phyloP scores from a whole-genome alignment of 2,888 invertebrate species.

The Agrochola lota region DNA sequence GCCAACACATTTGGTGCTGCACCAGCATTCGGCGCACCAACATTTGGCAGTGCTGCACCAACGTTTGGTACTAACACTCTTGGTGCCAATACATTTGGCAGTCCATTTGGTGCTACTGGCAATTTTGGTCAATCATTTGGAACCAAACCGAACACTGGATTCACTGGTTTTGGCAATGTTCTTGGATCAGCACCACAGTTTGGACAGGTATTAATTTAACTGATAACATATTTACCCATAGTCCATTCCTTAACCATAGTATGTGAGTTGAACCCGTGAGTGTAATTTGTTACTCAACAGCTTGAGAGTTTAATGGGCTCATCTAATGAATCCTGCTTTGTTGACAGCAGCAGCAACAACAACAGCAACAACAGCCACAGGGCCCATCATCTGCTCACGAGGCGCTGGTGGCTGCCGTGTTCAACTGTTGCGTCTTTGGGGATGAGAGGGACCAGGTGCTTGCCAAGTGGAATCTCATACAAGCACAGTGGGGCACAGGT shows the following conservation, averaged over 20 bases:
- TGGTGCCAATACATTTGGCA: constrained; percentile 78
- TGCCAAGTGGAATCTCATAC: constrained; percentile 98
- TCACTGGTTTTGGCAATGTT: constrained; percentile 86
- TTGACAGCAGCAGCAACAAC: constrained; percentile 53
- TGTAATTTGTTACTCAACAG: background rate
- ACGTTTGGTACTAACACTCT: constrained; percentile 81
- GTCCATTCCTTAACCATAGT: background rate
- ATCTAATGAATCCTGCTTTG: background rate
- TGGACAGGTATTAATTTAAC: constrained; percentile 80
- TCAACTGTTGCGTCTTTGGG: constrained; percentile 96
- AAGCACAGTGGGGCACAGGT: constrained; percentile 97
- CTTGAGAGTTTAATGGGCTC: background rate
- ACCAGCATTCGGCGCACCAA: constrained; percentile 37
- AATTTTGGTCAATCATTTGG: constrained; percentile 87
- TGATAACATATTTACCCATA: background rate
- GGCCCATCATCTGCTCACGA: constrained; percentile 92
- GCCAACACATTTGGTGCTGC: constrained; percentile 71
- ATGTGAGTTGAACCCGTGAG: background rate
- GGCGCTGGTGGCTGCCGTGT: constrained; percentile 93
- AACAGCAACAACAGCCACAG: constrained; percentile 87
- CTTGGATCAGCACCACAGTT: constrained; percentile 85
- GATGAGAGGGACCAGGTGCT: constrained; percentile 98
- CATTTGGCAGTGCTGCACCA: constrained; percentile 36
- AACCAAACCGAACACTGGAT: constrained; percentile 84
- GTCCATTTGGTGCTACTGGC: constrained; percentile 80